Conservation (phyloP, 2,888 invertebrate genomes). For the Hydriomena furcata region DNA sequence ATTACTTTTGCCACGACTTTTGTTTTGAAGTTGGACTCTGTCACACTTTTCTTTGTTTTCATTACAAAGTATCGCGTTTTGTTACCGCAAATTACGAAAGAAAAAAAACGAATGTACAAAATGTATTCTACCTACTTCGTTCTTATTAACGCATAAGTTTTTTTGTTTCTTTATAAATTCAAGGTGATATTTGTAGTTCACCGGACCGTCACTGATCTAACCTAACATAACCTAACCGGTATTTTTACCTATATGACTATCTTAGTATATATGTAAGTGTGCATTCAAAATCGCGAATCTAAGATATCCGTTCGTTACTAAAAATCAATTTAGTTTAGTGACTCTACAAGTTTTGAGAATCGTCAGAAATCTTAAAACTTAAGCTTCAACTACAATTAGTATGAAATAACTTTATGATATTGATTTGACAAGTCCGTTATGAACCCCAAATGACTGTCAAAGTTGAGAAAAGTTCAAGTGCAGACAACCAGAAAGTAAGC, state of each 20-base stretch:
- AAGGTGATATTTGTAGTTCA: conserved; percentile 13
- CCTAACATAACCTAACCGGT: conserved; percentile 37
- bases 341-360: too few relatives aligned
- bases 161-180: conserved; percentile 5
- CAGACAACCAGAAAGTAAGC: too few relatives aligned
- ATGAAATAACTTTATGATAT: too few relatives aligned
- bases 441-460: too few relatives aligned
- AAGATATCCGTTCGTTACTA: too few relatives aligned
- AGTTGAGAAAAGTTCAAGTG: too few relatives aligned
- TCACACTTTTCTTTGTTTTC: conserved; percentile 25
- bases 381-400: too few relatives aligned
- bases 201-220: conserved; percentile 24
- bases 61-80: conserved; percentile 17
- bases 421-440: too few relatives aligned
- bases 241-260: conserved; percentile 24
- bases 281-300: too few relatives aligned
- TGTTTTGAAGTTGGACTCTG: conserved; percentile 32
- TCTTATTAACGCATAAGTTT: conserved; percentile 7
- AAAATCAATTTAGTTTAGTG: too few relatives aligned
- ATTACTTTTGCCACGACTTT: conserved; percentile 25
- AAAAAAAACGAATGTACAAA: conserved; percentile 4
- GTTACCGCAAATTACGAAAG: conserved; percentile 22
- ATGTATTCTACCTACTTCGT: conserved; percentile 8
- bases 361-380: too few relatives aligned
- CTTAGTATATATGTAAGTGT: neutral